phyloP scores from a whole-genome alignment of 2,888 invertebrate species.

The Hymenopus coronatus region DNA sequence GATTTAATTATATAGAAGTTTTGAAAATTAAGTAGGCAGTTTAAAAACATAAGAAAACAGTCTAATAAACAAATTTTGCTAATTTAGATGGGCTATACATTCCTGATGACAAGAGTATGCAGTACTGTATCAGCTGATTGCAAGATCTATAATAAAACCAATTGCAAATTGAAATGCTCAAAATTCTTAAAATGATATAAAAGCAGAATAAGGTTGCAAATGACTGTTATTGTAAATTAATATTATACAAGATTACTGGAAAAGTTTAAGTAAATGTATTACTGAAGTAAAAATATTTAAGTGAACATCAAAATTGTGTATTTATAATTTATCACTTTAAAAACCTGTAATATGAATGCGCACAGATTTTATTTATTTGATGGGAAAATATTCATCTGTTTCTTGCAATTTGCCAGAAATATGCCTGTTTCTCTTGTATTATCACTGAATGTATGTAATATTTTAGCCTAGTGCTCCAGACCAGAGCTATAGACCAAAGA shows the following conservation, averaged over 20 bases:
- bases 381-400: neutral
- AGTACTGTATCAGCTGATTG: neutral
- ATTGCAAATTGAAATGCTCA: neutral
- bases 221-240: neutral
- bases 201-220: neutral
- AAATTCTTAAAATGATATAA: neutral
- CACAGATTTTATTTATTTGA: neutral
- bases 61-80: neutral
- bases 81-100: neutral
- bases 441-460: neutral
- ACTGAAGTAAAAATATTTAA: neutral
- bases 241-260: neutral
- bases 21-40: neutral
- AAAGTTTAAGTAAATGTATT: neutral
- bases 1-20: neutral
- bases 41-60: neutral
- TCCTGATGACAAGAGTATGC: neutral
- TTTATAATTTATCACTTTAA: neutral
- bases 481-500: neutral
- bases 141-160: neutral
- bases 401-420: neutral
- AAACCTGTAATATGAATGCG: neutral
- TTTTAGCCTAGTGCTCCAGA: neutral
- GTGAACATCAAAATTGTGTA: neutral
- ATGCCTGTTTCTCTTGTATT: neutral